phyloP scores from a whole-genome alignment of 2,888 invertebrate genomes.

The Xestoiulus laeticollis region DNA sequence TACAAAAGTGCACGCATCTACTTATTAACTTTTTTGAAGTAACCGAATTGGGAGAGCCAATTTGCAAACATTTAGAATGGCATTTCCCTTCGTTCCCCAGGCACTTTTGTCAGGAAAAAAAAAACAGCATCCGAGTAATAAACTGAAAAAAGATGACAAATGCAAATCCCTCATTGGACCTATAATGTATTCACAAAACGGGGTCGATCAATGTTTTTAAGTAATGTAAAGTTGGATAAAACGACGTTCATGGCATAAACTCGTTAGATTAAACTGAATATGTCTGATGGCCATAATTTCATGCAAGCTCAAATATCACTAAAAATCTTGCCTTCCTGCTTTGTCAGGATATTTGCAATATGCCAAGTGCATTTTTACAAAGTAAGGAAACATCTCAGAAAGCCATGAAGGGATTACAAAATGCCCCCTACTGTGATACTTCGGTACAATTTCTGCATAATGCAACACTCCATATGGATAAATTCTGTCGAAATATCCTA shows the following conservation, averaged over 20 bases:
- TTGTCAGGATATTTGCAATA: background rate
- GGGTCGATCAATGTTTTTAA: background rate
- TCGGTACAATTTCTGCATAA: background rate
- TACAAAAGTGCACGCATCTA: background rate
- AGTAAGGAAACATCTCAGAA: background rate
- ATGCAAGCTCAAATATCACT: background rate
- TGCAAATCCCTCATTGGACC: conserved; percentile 1
- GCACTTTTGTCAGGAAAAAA: background rate
- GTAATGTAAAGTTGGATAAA: too few species aligned
- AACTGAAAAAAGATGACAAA: background rate
- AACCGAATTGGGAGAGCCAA: conserved; percentile 5
- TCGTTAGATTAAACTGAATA: background rate
- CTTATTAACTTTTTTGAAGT: background rate
- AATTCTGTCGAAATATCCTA: background rate
- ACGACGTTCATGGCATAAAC: too few species aligned
- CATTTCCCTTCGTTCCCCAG: background rate
- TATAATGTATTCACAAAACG: background rate
- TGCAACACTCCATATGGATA: background rate
- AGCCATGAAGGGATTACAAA: background rate
- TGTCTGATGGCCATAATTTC: background rate
- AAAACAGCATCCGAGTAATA: background rate
- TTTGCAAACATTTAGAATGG: conserved; percentile 26
- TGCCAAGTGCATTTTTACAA: conserved; percentile 2
- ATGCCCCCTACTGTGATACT: background rate
- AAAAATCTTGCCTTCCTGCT: background rate